Evolutionary conservation across 2,888 invertebrate genomes (phyloP), one percentile per base, ranked within the genome.

Genomic region (Saturnia japonica): DNA sequence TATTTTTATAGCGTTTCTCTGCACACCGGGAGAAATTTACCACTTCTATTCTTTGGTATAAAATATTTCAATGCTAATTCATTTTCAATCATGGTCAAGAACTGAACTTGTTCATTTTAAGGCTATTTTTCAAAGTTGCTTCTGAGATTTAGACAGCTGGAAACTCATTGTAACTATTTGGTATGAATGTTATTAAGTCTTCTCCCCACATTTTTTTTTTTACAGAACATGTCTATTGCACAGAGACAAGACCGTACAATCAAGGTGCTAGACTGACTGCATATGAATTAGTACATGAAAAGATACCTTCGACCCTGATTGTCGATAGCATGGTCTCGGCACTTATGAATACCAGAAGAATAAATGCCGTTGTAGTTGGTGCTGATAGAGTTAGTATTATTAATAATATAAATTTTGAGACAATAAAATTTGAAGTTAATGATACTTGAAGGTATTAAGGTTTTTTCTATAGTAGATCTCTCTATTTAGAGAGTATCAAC

Each of bases 191-290:
- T 16, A 45, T 45, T 9, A 45, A 16, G 12, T 45, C 12, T 45
- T 14, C 16, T 14, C 16, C 45, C 8, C 45, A 22, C 22, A 12
- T 25, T 25, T 4, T 60, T 22, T 47, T 43, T 51, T 78, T 91
- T 89, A 64, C 95, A 96, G 97, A 97, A 79, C 97, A 97, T 83
- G 98, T 97, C 2, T 99, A 97, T 91, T 99, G 98, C 87, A 99
- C 99, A 4, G 99, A 99, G 93, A 99, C 99, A 0, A 95, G 99
- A 75, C 99, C 99, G 0, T 99, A 99, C 90, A 99, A 99, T 89
- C 99, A 99, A 91, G 99, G 99, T 3, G 97, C 99, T 0, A 95
- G 99, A 73, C 94, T 99, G 64, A 99, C 99, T 0, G 99, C 99
- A 0, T 99, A 97, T 82, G 99, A 99, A 94, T 90, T 99, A 78